Evolutionary conservation across 2,888 invertebrate species (phyloP), one percentile per base, ranked within the genome.

Genomic region (Lapara coniferarum): DNA sequence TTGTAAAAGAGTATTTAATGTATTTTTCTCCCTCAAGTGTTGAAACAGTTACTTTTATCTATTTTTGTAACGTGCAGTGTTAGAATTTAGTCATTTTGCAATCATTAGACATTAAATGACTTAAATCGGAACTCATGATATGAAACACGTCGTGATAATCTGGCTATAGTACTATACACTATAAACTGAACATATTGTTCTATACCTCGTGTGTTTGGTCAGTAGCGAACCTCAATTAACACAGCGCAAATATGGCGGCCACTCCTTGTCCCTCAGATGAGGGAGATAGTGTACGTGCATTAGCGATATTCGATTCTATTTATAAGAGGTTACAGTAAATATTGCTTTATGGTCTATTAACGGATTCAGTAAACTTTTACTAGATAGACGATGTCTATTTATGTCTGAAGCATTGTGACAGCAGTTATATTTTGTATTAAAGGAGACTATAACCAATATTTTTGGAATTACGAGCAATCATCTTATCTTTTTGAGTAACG

Each of bases 141-240:
- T 2, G 2, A 25, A 2, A 25, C 2, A 2, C 25, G 25, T 25
- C 25, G 25, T 25, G 25, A 25, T 25, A 25, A 25, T 25, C 25
- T 25, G 25, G 25, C 25, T 2, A 25, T 25, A 25, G 25, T 25
- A n/a, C n/a, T n/a, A n/a, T n/a, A n/a, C n/a, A n/a, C n/a, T n/a
- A n/a, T n/a, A n/a, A n/a, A 49, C 10, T 25, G 68, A 70, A 71
- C 69, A 67, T 52, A 72, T 74, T 73, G 73, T 69, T 72, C 67
- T 69, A 72, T 70, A 69, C 70, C 66, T 66, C 58, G 71, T 37
- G 70, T 82, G 81, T 84, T 83, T 85, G 78, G 77, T 71, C 63
- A 74, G 78, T 72, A 72, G 78, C 77, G 77, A 75, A 77, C 80
- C 74, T 79, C 85, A 87, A 86, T 87, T 86, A 87, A 84, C 77